A percentile compares a stretch with the other conserved stretches of the same genome.
Conservation (phyloP, 2,888 invertebrate genomes). For the Priocnemis perturbator region DNA sequence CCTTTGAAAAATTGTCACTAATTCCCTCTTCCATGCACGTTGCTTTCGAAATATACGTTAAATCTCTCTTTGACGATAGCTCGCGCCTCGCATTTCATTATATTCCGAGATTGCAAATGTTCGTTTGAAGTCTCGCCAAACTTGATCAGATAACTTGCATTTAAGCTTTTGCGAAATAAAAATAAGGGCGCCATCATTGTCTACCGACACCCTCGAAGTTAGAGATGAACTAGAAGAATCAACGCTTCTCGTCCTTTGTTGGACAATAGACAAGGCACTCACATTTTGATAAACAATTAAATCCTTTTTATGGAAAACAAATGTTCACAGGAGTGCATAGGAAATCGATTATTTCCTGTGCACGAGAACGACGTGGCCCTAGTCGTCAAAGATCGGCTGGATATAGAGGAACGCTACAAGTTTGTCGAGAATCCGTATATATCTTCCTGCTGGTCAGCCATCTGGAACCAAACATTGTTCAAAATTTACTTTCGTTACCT, state of each 20-base stretch:
- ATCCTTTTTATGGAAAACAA: conserved; percentile 68
- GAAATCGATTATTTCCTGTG: conserved; percentile 60
- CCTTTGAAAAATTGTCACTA: too few species aligned
- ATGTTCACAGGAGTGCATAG: conserved; percentile 65
- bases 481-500: conserved; percentile 56
- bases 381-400: conserved; percentile 37
- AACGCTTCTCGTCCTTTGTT: conserved; percentile 31
- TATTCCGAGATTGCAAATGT: too few species aligned
- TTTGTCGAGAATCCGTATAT: conserved; percentile 56
- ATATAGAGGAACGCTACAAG: conserved; percentile 48
- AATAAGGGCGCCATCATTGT: too few species aligned
- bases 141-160: too few species aligned
- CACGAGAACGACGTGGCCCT: conserved; percentile 47
- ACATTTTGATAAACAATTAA: conserved; percentile 67
- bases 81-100: too few species aligned
- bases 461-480: conserved; percentile 64
- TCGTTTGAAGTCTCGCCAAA: too few species aligned
- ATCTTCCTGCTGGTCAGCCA: conserved; percentile 60
- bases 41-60: too few species aligned
- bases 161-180: too few species aligned
- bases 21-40: too few species aligned
- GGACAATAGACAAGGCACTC: conserved; percentile 65
- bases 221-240: too few species aligned
- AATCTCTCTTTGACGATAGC: too few species aligned
- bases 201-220: too few species aligned